Evolutionary conservation across 2,797 vertebrate genomes (phyloP).

Genomic region (Muraenolepis orangiensis): DNA sequence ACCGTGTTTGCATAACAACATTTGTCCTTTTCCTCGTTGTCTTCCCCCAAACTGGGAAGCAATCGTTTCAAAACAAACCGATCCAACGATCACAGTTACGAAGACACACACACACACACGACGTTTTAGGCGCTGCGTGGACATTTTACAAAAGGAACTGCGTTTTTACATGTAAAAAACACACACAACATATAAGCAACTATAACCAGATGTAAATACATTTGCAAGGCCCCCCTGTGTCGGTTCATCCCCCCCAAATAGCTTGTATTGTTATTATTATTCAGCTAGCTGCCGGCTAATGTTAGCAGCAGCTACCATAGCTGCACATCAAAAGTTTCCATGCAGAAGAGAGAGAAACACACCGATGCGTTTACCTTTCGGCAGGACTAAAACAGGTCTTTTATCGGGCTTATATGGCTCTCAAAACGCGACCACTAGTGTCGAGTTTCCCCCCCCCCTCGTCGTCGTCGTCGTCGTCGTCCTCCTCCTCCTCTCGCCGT

Average conservation of each 20-base stretch:
- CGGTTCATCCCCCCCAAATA: neutral
- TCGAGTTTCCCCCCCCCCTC: constrained; percentile 71
- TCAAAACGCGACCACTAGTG: constrained; percentile 70
- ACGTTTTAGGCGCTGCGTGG: neutral
- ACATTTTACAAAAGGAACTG: neutral
- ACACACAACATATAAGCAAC: too few species aligned
- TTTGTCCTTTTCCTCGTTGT: too few species aligned
- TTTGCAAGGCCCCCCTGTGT: neutral
- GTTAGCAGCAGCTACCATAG: neutral
- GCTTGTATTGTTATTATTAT: too few species aligned
- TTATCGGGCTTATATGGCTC: constrained; percentile 51
- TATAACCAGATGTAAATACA: neutral
- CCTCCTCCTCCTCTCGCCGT: too few species aligned
- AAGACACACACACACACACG: neutral
- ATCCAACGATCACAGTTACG: neutral
- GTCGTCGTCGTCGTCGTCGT: too few species aligned
- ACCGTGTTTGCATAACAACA: too few species aligned
- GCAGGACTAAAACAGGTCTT: constrained; percentile 35
- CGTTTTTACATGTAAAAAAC: too few species aligned
- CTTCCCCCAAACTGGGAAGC: neutral
- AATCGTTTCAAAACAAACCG: neutral
- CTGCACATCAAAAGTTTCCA: neutral
- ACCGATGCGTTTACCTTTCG: constrained; percentile 49
- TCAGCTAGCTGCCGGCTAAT: neutral
- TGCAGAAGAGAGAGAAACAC: neutral